phyloP scores from a whole-genome alignment of 1,140 invertebrate genomes.

The Lordiphosa stackelbergi region DNA sequence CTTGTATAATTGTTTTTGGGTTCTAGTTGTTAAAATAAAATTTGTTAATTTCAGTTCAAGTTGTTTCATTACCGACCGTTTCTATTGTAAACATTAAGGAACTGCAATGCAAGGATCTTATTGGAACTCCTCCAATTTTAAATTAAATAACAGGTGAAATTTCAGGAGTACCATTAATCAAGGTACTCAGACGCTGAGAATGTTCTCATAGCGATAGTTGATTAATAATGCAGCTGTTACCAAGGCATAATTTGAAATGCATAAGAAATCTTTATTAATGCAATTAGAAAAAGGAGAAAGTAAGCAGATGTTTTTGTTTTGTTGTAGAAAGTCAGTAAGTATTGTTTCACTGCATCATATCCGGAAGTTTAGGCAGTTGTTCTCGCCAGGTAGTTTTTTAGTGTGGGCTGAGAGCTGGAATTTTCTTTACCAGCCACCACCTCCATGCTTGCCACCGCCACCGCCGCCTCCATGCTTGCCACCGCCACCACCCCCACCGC shows the following conservation, averaged over 20 bases:
- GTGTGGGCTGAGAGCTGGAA: not conserved
- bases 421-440: not conserved
- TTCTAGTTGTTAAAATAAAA: too few species aligned
- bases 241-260: constrained; percentile 5
- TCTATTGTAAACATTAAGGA: too few species aligned
- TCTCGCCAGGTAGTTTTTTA: not conserved
- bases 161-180: too few species aligned
- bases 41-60: too few species aligned
- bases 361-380: not conserved
- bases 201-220: too few species aligned
- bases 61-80: too few species aligned
- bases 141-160: too few species aligned
- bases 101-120: too few species aligned
- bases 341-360: not conserved
- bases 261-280: constrained; percentile 11
- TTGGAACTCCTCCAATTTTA: too few species aligned
- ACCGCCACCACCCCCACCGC: constrained; percentile 19
- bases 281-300: constrained; percentile 11
- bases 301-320: not conserved
- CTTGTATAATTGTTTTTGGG: too few species aligned
- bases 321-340: not conserved
- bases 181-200: too few species aligned
- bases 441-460: constrained; percentile 10
- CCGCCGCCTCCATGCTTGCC: constrained; percentile 2
- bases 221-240: too few species aligned